Base-by-base conservation (phyloP, 1,140 invertebrate genomes). In the Cherax quadricarinatus region DNA sequence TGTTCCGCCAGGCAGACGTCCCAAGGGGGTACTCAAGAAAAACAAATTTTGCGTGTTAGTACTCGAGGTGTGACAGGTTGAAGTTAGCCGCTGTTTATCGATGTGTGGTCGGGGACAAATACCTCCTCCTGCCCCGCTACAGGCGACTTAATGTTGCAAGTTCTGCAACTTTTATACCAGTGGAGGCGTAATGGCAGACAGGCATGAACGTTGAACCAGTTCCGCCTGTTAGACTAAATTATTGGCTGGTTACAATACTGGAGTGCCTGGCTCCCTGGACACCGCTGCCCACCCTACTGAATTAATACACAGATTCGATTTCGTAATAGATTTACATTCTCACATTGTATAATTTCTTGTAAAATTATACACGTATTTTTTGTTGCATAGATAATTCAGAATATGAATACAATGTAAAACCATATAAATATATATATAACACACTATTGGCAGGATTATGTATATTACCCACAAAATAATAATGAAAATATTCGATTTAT, bases 221-320 rank as follows among this genome's bases (percentile, higher is more conserved):
- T 75, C n/a, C 70, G 70, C 70, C n/a, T 75, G 70, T 75, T 75
- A 75, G n/a, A 12, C 70, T 75, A 75, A 30, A 75, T 75, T 75
- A 75, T 75, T 75, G n/a, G 70, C 70, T 75, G 70, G n/a, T 75
- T 75, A 75, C 70, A 75, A 75, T 30, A 21, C 70, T 3, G 6
- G n/a, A 30, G n/a, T 24, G 6, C 7, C 6, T 5, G 53, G 53
- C 9, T 57, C 53, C 9, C 53, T 57, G 14, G 53, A 57, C 53
- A 41, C 30, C 5, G n/a, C 70, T 21, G 70, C 70, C 30, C 5
- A n/a, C 70, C 70, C 6, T 30, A 75, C 70, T 75, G 70, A 75
- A 75, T 75, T 75, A 75, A 75, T 75, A 75, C 70, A 75, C 70
- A 75, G 7, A 75, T 75, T 75, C 70, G 70, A 75, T 75, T 75